Evolutionary conservation across 2,888 invertebrate species (phyloP), one percentile per base, ranked within the genome.

Genomic region (Nowickia ferox): DNA sequence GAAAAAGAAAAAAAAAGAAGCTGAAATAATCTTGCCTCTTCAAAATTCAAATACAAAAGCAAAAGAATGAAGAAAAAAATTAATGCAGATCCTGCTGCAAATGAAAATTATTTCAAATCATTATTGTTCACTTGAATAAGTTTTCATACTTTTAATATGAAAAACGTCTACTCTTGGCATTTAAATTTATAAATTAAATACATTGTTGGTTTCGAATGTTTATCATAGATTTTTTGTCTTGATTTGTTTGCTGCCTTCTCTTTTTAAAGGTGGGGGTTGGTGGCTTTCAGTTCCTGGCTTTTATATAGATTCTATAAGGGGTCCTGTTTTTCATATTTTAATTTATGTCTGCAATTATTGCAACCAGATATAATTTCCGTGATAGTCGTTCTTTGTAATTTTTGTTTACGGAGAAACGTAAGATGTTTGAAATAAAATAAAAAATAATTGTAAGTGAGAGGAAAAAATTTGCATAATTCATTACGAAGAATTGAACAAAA

Each of bases 311-410:
- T 48, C 46, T 72, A 17, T 74, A 19, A 81, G 79, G 79, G 72
- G 79, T 80, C 79, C 66, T 53, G 72, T 71, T 65, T 74, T 63
- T 51, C 13, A 53, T 19, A 61, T 72, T 79, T 72, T 83, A 83
- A 86, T 86, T 86, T 86, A 86, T 86, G 86, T 86, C 86, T 86
- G 90, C 90, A 90, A 90, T 90, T 90, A 90, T 90, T 90, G 88
- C 84, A 89, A 89, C 89, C 84, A 88, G 87, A 87, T 86, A 84
- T 87, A 80, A 86, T 86, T 83, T 84, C 77, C 83, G 75, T 83
- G 83, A 86, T 86, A 83, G 79, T 77, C 75, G 66, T 61, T 83
- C 59, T 59, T 53, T 66, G 22, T n/a, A 68, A 68, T 48, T 17
- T 53, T 61, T 66, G 8, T 84, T 87, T 85, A 87, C 84, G 83